Evolutionary conservation across 2,797 vertebrate genomes (phyloP).

Genomic region (Pseudochaenichthys georgianus): DNA sequence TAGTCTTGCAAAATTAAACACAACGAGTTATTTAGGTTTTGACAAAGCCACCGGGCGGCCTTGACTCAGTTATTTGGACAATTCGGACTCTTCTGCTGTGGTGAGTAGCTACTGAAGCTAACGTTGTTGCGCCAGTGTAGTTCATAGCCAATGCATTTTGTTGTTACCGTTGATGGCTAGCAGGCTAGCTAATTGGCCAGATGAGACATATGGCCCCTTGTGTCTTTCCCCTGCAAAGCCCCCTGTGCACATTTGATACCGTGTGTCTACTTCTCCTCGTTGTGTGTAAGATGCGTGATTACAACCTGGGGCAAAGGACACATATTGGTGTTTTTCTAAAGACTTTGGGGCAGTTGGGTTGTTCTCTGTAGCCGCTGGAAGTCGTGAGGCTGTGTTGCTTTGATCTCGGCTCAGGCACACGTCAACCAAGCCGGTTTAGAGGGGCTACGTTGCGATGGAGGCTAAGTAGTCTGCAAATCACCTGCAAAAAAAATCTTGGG

Average conservation of each 20-base stretch:
- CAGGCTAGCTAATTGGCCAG: slow-evolving; percentile 76
- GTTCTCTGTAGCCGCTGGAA: slow-evolving; percentile 24
- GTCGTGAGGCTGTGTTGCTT: slow-evolving; percentile 57
- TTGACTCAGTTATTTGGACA: slow-evolving; percentile 21
- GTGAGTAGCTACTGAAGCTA: slow-evolving; percentile 79
- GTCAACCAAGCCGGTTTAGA: slow-evolving; percentile 59
- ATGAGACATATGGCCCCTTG: slow-evolving; percentile 69
- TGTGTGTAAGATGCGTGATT: neutral
- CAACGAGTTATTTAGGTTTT: neutral
- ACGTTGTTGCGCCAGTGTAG: slow-evolving; percentile 41
- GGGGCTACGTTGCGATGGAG: slow-evolving; percentile 11
- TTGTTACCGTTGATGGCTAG: slow-evolving; percentile 76
- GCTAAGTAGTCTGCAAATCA: neutral
- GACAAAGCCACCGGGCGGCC: slow-evolving; percentile 13
- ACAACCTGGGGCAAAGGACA: neutral
- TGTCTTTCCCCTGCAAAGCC: slow-evolving; percentile 19
- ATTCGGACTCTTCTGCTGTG: slow-evolving; percentile 46
- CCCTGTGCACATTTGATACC: neutral
- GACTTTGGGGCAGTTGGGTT: slow-evolving; percentile 24
- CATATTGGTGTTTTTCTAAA: neutral
- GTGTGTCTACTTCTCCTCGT: neutral
- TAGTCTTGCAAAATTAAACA: neutral
- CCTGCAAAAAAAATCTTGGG: too few species aligned
- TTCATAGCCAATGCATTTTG: slow-evolving; percentile 62
- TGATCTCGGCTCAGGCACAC: slow-evolving; percentile 58